Base-by-base conservation (phyloP, 2,113 vertebrate species). In the Bostrychus sinensis region DNA sequence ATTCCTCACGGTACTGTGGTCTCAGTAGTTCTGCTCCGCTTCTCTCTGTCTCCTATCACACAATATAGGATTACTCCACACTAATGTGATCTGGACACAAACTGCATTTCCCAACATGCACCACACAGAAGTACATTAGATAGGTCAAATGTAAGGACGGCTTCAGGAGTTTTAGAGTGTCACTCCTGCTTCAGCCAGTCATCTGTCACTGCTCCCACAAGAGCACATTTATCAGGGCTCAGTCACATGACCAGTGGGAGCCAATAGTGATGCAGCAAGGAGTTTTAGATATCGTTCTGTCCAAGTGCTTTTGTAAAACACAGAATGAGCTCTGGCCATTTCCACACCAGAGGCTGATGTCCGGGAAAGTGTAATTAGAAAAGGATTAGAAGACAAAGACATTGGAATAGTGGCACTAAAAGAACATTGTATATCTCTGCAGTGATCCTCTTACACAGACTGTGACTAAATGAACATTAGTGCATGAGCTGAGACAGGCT, bases 381-480 rank as follows among this genome's bases (percentile, higher is more conserved):
- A 61, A 48, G 56, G 63, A 69, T 51, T 37, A 42, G 10, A 22
- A 16, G 30, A 61, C 59, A 34, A 34, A 11, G 53, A 38, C 34
- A 17, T 42, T 5, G 42, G 55, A 23, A 56, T 54, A 55, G 58
- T 66, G 46, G 12, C 51, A 60, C 64, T 20, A 56, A 72, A 65
- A 63, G 78, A 81, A 56, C 61, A 17, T 32, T 20, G 9, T 46
- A 19, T n/a, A 13, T 46, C 71, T 60, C 62, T 32, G 72, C 66
- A 75, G 77, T 68, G 62, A 43, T 20, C 48, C 19, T 12, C 34
- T 43, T 38, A n/a, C 36, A 11, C 34, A 69, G 43, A 36, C 46
- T 56, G 38, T 50, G 39, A 9, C 41, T 67, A 48, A 38, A 39
- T 59, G 17, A 68, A 19, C 78, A 71, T 70, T 20, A 39, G 45